Base-by-base conservation (phyloP, 2,888 invertebrate species). In the Hedychridium roseum region DNA sequence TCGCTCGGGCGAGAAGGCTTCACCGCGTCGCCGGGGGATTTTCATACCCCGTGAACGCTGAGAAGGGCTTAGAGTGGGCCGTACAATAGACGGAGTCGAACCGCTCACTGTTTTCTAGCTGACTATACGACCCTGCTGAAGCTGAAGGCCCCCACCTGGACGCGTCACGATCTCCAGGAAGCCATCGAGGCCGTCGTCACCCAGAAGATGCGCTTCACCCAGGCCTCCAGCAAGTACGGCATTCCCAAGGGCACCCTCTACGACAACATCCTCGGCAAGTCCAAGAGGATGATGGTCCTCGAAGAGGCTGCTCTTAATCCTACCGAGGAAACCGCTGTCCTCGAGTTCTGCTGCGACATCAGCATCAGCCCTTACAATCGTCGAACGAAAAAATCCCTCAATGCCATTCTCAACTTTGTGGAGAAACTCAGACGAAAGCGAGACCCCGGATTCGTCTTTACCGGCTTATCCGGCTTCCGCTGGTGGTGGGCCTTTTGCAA, bases 401-500 rank as follows among this genome's bases (percentile, higher is more conserved):
- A 80, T 46, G 83, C 85, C 36, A 83, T 90, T 9, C 71, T 89
- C 30, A 80, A 81, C 36, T 89, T 83, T 66, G 88, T 89, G n/a
- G 86, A 87, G 68, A 85, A 84, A 61, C 71, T 90, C 46, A 80
- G 84, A 62, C 80, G 83, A 31, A 68, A 78, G 26, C 80, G 86
- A 52, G 86, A 88, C 49, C 87, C 88, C 2, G 82, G 81, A 54
- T 89, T 89, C 71, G 78, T 83, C 53, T 88, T 89, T 67, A 82
- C 84, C 44, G 87, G 88, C n/a, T 80, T 88, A n/a, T 85, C 86
- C 15, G 89, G 89, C 1, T 90, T 87, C 67, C 80, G 88, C 9
- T 90, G 90, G 90, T 90, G 90, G 90, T 90, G 90, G 90, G 89
- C 89, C 0, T 90, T 90, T 68, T 89, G 89, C 79, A 89, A 89